Evolutionary conservation across 2,888 invertebrate species (phyloP).

Genomic region (Drosophila recens): DNA sequence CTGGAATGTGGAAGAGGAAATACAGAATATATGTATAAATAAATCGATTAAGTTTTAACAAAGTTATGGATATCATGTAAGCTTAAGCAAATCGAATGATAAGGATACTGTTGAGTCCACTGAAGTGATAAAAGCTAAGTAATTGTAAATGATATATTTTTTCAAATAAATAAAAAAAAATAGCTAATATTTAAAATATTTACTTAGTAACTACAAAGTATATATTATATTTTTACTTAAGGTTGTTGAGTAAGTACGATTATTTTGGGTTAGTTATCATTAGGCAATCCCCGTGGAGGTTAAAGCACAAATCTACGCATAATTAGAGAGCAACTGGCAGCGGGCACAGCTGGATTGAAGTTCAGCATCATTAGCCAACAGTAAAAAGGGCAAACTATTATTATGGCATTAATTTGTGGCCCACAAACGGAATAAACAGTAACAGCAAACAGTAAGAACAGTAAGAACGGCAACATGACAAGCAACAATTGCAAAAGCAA

Average conservation of each 20-base stretch:
- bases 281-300: constrained; percentile 39
- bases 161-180: background rate
- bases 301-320: constrained; percentile 60
- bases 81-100: background rate
- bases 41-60: constrained; percentile 1
- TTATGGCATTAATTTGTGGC: constrained; percentile 78
- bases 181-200: background rate
- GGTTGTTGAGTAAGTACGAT: constrained; percentile 1
- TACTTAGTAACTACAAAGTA: background rate
- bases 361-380: constrained; percentile 77
- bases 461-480: constrained; percentile 47
- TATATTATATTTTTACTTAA: background rate
- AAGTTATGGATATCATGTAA: background rate
- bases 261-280: constrained; percentile 29
- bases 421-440: constrained; percentile 42
- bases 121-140: background rate
- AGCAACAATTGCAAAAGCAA: constrained; percentile 60
- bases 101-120: background rate
- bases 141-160: too few species aligned
- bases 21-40: background rate
- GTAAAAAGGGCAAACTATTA: constrained; percentile 75
- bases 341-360: constrained; percentile 68
- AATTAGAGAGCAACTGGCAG: constrained; percentile 74
- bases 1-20: background rate
- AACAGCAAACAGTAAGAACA: background rate